Percentiles rank a stretch among this genome's conserved stretches.
phyloP scores from a whole-genome alignment of 2,113 vertebrate species.

The Halcyon senegalensis region DNA sequence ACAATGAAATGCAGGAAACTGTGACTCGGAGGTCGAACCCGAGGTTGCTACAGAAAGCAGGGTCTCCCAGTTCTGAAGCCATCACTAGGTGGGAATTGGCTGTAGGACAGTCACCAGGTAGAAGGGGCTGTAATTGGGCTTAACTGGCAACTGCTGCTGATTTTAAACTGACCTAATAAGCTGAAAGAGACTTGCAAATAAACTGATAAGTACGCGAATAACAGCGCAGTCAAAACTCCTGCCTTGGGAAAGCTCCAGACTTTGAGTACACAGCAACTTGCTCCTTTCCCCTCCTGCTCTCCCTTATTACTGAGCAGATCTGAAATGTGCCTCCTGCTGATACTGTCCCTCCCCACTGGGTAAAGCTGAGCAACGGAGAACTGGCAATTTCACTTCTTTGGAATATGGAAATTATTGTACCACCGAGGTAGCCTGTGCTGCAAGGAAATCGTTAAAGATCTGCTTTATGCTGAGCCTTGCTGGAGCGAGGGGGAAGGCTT shows the following conservation, averaged over 20 bases:
- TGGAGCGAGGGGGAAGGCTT: not conserved
- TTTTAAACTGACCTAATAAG: conserved; percentile 23
- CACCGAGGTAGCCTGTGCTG: not conserved
- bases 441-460: not conserved
- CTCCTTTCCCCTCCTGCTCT: not conserved
- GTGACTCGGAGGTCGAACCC: not conserved
- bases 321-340: conserved; percentile 5
- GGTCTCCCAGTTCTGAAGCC: not conserved
- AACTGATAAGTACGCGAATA: not conserved
- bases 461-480: conserved; percentile 1
- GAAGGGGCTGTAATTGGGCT: not conserved
- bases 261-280: not conserved
- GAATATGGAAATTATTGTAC: not conserved
- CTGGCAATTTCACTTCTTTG: not conserved
- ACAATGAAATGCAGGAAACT: not conserved
- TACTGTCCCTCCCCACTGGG: not conserved
- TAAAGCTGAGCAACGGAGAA: not conserved
- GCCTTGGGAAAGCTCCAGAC: conserved; percentile 1
- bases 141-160: not conserved
- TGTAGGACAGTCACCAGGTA: conserved; percentile 17
- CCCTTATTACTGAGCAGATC: not conserved
- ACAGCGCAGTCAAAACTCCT: not conserved
- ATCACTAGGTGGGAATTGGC: not conserved
- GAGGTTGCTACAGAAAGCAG: not conserved
- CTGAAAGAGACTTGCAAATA: conserved; percentile 14